Base-by-base conservation (phyloP, 2,797 vertebrate species). In the Cichlasoma orientale region DNA sequence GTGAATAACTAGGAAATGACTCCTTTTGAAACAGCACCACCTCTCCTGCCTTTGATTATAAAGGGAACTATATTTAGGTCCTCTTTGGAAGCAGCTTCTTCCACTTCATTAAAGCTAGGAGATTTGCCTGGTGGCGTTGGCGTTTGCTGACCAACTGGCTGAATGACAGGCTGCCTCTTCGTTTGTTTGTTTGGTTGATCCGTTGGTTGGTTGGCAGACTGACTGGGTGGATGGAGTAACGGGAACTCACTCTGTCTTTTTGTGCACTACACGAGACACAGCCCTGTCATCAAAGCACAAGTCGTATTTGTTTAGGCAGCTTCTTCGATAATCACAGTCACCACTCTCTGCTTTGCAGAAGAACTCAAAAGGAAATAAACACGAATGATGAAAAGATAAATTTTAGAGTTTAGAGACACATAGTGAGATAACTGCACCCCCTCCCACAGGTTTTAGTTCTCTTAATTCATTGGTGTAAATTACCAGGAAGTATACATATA, bases 31-130 rank as follows among this genome's bases (percentile, higher is more conserved):
- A 41, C 36, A 2, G 68, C 77, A 73, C 36, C 82, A 66, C 66
- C 72, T 86, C 80, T 54, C 58, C 82, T 76, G 74, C 21, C 41
- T 90, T 88, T 90, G 80, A 90, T 91, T 87, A 76, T 79, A 52
- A 90, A 56, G 54, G 14, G 18, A 47, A 82, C 79, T 93, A 90
- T 88, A 86, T 92, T 90, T 92, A 91, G 89, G 69, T 1, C 11
- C 12, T 86, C 31, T 57, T 80, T 85, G 72, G 90, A 86, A 83
- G 88, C 54, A 25, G 86, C 79, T 78, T 83, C 82, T 88, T 82
- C 81, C 87, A 86, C 89, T 86, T 90, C 88, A 93, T 93, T 92
- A 91, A 87, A 90, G 85, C 82, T 31, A 38, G 63, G 81, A 75
- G 77, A 85, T 88, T 86, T 87, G 77, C 86, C 88, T 82, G 69